Evolutionary conservation across 1,140 invertebrate genomes (phyloP), one percentile per base, ranked within the genome.

Genomic region (Arctopsyche grandis): DNA sequence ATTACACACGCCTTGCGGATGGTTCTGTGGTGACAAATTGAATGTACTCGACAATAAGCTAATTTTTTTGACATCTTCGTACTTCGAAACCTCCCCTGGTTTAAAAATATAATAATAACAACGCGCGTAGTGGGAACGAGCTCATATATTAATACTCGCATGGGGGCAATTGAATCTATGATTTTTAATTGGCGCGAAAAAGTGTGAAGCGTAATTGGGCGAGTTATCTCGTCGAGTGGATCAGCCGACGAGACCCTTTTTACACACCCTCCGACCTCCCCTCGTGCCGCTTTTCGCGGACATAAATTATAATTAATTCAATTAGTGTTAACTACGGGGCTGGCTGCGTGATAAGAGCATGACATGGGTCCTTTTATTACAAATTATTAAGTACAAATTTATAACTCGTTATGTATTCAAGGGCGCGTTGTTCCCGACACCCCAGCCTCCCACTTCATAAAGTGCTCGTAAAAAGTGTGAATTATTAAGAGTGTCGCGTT

Each of bases 271-370:
- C 19, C 58, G 0, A 5, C 21, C 58, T 16, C 21, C 63, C 10
- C 21, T 66, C 14, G 12, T 19, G 69, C 7, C 48, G 52, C 22
- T 76, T 76, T 76, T 43, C 71, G 46, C 56, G 48, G 26, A 48
- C 52, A 58, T 76, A 76, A 76, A 76, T 76, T 76, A 76, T 76
- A 76, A 76, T 76, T 76, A 76, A 76, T 76, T 76, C 58, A 76
- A 76, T 76, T 76, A 76, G 74, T 63, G 74, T 76, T 76, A 76
- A 76, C 74, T 76, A 76, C 52, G 58, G 69, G 48, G 56, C 74
- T 12, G 38, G 74, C 48, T 1, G 38, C 74, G 43, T 76, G 74
- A 76, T 76, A 76, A 76, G 74, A 66, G 58, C 48, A 66, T 76
- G 74, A 76, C 58, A 66, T 58, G 74, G 74, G 74, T 76, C 52